Percentiles rank a stretch among this genome's conserved stretches.
Evolutionary conservation across 2,888 invertebrate species (phyloP).

Genomic region (Tridacna crocea): DNA sequence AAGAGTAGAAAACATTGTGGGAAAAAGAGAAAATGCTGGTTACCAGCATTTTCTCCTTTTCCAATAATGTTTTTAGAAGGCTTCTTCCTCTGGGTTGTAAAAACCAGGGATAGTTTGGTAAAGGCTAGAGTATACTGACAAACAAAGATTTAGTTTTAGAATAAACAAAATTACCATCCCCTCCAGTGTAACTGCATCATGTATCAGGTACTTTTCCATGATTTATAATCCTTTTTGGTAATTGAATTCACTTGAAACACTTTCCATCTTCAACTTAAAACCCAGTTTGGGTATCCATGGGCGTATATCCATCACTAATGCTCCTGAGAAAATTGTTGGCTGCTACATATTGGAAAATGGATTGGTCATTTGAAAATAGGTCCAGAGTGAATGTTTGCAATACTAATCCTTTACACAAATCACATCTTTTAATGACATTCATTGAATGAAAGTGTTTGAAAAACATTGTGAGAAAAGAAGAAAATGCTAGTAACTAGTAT

Average conservation of each 20-base stretch:
- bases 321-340: neutral
- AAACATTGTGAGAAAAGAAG: no score
- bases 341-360: neutral
- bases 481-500: no score
- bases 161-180: slow-evolving; percentile 7
- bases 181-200: slow-evolving; percentile 4
- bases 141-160: neutral
- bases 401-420: neutral
- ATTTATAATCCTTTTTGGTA: slow-evolving; percentile 19
- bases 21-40: no score
- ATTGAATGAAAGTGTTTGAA: no score
- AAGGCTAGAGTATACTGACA: neutral
- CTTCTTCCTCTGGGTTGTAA: no score
- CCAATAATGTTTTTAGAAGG: no score
- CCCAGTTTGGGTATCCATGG: neutral
- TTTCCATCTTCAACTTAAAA: neutral
- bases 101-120: no score
- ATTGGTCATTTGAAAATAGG: neutral
- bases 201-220: slow-evolving; percentile 22
- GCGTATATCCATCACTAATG: neutral
- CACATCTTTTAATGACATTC: no score
- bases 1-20: no score
- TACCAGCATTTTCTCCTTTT: no score
- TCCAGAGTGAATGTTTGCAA: neutral
- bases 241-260: neutral